Evolutionary conservation across 2,113 vertebrate species (phyloP).

Genomic region (Tragulus kanchil): DNA sequence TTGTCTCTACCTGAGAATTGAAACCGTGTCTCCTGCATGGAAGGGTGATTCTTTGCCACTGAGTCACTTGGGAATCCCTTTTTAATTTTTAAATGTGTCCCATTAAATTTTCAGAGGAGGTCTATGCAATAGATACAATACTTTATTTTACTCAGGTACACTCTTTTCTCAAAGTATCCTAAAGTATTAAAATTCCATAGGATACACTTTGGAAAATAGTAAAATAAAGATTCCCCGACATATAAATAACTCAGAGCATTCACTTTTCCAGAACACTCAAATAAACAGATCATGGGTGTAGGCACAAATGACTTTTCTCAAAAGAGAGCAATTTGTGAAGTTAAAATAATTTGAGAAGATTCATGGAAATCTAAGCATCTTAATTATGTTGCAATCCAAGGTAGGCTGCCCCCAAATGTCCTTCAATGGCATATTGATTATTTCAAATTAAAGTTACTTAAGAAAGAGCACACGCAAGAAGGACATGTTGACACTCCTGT

Average conservation of each 20-base stretch:
- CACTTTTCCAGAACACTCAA: background rate
- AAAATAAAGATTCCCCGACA: background rate
- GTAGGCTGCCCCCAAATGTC: background rate
- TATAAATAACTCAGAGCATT: background rate
- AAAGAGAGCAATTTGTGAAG: background rate
- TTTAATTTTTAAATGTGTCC: background rate
- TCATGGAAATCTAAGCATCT: background rate
- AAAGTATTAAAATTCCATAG: background rate
- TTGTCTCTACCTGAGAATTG: fast-evolving
- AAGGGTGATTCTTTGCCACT: background rate
- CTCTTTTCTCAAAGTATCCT: background rate
- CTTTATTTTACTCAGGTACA: background rate
- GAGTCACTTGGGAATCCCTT: background rate
- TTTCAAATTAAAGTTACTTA: background rate
- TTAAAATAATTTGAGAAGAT: background rate
- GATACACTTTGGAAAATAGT: background rate
- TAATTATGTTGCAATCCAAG: background rate
- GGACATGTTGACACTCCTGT: background rate
- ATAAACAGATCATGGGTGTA: background rate
- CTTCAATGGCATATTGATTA: background rate
- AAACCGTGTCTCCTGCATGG: background rate
- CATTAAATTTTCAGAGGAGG: no score
- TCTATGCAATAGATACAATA: background rate
- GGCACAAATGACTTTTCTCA: background rate
- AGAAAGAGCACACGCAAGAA: background rate